These are phyloP conservation scores for Sebastes hopkinsi DNA, from an alignment of 2,797 vertebrate species.

Conservation along the genomic window DNA sequence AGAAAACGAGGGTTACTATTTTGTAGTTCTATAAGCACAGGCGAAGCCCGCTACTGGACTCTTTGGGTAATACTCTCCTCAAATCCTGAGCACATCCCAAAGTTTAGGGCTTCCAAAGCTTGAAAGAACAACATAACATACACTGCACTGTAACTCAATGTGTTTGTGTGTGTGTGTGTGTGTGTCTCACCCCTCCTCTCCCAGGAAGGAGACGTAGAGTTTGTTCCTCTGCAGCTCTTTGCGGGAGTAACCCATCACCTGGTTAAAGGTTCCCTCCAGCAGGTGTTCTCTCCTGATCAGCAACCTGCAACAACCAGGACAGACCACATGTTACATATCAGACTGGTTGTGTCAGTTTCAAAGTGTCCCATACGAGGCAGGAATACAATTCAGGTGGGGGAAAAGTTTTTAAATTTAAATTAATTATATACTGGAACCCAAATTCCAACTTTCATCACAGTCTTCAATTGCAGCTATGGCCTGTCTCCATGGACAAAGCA, in stretches of 20 bases:
- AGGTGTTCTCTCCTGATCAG: slow-evolving; percentile 94
- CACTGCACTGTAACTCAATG: not conserved
- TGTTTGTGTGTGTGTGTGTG: not conserved
- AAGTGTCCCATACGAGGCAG: not conserved
- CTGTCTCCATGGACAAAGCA: not conserved
- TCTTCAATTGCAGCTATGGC: not conserved
- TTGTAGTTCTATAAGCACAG: too few species aligned
- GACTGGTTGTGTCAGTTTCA: too few species aligned
- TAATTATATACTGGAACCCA: not conserved
- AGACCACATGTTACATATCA: not conserved
- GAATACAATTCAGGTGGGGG: not conserved
- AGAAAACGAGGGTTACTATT: not conserved
- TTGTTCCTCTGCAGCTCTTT: slow-evolving; percentile 98
- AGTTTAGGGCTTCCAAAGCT: not conserved
- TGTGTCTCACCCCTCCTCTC: slow-evolving; percentile 92
- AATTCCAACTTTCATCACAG: too few species aligned
- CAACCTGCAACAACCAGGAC: slow-evolving; percentile 78
- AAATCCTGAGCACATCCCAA: not conserved
- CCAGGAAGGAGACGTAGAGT: slow-evolving; percentile 94
- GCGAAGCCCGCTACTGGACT: too few species aligned
- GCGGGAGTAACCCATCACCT: slow-evolving; percentile 96
- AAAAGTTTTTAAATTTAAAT: not conserved
- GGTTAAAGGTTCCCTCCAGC: slow-evolving; percentile 97
- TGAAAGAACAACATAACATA: not conserved
- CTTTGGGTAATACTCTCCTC: too few species aligned